Percentiles rank a stretch among this genome's conserved stretches.
These are phyloP conservation scores for Sturnira hondurensis DNA, from an alignment of 2,113 vertebrate species.

Conservation along the genomic window DNA sequence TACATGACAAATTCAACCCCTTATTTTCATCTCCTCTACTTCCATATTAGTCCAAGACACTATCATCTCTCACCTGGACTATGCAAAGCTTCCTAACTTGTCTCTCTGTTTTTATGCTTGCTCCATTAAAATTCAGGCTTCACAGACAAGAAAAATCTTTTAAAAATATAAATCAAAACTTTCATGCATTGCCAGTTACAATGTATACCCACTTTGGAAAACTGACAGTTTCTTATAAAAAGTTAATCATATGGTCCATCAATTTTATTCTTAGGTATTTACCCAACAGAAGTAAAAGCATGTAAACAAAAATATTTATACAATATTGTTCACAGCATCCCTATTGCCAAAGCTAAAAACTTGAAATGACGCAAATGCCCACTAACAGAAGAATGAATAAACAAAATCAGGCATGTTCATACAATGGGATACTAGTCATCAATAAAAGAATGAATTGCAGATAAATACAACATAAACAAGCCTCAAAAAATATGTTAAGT, in stretches of 20 bases:
- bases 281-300: conserved; percentile 28
- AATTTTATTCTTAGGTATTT: conserved; percentile 7
- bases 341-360: conserved; percentile 13
- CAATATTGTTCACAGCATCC: not conserved
- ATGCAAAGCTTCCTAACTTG: not conserved
- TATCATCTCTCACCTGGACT: not conserved
- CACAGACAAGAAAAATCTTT: not conserved
- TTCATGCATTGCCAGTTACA: not conserved
- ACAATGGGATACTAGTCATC: not conserved
- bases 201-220: not conserved
- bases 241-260: not conserved
- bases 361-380: not conserved
- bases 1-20: not conserved
- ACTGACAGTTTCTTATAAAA: not conserved
- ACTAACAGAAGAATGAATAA: not conserved
- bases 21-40: not conserved
- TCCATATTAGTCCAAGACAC: not conserved
- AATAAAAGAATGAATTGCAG: not conserved
- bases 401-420: not conserved
- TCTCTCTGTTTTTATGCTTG: not conserved
- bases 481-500: conserved; percentile 18
- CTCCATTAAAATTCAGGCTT: not conserved
- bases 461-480: not conserved
- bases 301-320: not conserved
- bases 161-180: not conserved